These are phyloP conservation scores for Autographa gamma DNA, from an alignment of 2,888 invertebrate genomes.

Conservation along the genomic window DNA sequence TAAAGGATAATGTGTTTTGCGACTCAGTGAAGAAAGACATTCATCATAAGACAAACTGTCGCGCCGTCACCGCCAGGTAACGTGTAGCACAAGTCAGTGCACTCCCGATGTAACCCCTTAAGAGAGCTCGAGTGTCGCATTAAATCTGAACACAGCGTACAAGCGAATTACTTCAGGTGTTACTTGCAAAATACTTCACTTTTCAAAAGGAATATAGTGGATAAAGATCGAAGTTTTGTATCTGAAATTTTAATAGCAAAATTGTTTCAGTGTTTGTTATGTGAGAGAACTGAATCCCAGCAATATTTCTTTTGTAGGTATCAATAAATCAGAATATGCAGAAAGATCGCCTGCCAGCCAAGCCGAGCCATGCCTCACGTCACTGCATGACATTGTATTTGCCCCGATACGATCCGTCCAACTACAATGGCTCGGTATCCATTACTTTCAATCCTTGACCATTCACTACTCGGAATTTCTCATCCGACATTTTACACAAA, in stretches of 20 bases:
- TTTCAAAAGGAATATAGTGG: not conserved
- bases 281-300: slow-evolving; percentile 6
- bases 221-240: not conserved
- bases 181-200: slow-evolving; percentile 4
- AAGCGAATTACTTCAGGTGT: not conserved
- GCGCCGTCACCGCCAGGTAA: slow-evolving; percentile 35
- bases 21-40: slow-evolving; percentile 23
- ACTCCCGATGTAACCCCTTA: slow-evolving; percentile 30
- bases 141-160: not conserved
- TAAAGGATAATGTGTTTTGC: not conserved
- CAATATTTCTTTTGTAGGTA: slow-evolving; percentile 7
- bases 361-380: slow-evolving; percentile 19
- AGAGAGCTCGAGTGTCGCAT: slow-evolving; percentile 19
- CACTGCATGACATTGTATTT: slow-evolving; percentile 40
- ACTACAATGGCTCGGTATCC: slow-evolving; percentile 48
- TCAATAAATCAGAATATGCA: slow-evolving; percentile 13
- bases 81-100: slow-evolving; percentile 28
- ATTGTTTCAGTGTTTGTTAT: not conserved
- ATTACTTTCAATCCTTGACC: slow-evolving; percentile 48
- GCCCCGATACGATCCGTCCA: slow-evolving; percentile 23
- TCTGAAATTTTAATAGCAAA: too few relatives aligned
- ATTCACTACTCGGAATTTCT: slow-evolving; percentile 44
- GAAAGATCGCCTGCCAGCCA: slow-evolving; percentile 11
- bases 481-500: slow-evolving; percentile 44
- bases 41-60: slow-evolving; percentile 33